Base-by-base conservation (phyloP, 2,888 invertebrate genomes). In the Anthophora plumipes region DNA sequence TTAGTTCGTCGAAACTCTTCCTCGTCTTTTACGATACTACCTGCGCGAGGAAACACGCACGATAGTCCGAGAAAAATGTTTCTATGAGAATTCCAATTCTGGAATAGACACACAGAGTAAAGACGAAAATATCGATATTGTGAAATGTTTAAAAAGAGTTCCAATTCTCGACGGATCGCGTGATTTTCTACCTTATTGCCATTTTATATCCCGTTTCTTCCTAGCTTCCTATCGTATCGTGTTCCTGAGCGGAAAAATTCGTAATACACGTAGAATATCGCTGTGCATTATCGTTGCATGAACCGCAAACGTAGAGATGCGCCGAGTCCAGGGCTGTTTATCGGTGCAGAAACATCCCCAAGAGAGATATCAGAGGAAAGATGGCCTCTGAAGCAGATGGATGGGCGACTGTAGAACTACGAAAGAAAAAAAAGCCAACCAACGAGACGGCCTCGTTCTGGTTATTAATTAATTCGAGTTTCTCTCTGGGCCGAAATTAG, bases 401-500 rank as follows among this genome's bases (percentile, higher is more conserved):
- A 68, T 57, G 50, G 59, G 41, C 25, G 14, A 22, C 41, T 20
- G 52, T 17, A 20, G 2, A 68, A 52, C 37, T 20, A 25, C 41
- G 39, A 1, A 17, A 9, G 46, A 43, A 20, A 25, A 73, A 80
- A 50, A 66, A 61, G 67, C n/a, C n/a, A 31, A 31, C 31, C 43
- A 69, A 59, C 25, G 25, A 25, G 20, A 37, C 64, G 64, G 17
- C n/a, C 70, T 71, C 31, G 66, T 64, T 68, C 46, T 67, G 70
- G 85, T 89, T 90, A 88, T 89, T 88, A 89, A 90, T 89, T 89
- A 83, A 88, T 89, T 86, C 78, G 82, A 86, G 88, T 88, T 89
- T 84, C 81, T 72, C 82, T 76, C 43, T 22, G 63, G n/a, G 63
- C 52, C 55, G 75, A 82, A 87, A 89, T 89, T 86, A 89, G 87